Percentiles rank a stretch among this genome's conserved stretches.
Evolutionary conservation across 2,797 vertebrate species (phyloP).

Genomic region (Hypotaenidia philippensis): DNA sequence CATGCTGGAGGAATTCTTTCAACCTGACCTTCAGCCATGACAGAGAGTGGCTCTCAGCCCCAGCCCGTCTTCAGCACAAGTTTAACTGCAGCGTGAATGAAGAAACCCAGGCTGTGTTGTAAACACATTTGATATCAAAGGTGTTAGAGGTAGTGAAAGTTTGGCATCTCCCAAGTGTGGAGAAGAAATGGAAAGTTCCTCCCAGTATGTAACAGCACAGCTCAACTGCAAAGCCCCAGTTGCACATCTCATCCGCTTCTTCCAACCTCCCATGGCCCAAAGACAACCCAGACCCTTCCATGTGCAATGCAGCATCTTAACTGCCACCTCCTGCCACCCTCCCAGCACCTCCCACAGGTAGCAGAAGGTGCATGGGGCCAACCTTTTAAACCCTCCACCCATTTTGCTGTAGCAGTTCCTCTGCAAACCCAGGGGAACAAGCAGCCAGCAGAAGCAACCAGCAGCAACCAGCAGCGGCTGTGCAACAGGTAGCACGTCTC

Average conservation of each 20-base stretch:
- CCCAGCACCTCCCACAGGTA: neutral
- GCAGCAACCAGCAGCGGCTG: neutral
- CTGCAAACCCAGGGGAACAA: rapidly evolving
- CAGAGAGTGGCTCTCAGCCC: neutral
- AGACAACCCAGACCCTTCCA: neutral
- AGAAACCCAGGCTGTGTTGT: neutral
- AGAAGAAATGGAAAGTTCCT: neutral
- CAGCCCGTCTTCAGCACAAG: neutral
- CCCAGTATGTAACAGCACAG: neutral
- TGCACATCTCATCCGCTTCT: rapidly evolving
- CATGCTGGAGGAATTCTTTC: neutral
- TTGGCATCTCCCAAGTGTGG: neutral
- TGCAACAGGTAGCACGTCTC: neutral
- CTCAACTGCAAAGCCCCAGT: neutral
- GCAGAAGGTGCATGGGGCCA: rapidly evolving
- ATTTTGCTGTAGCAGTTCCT: neutral
- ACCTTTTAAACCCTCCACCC: neutral
- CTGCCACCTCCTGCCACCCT: neutral
- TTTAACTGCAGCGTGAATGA: neutral
- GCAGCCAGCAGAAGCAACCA: neutral
- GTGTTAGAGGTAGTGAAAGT: neutral
- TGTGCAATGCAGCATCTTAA: neutral
- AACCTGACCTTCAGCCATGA: neutral
- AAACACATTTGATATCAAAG: neutral
- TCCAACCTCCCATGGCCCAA: neutral